A percentile compares a stretch with the other conserved stretches of the same genome.
Conservation (phyloP, 2,888 invertebrate species). For the Strigamia maritima region DNA sequence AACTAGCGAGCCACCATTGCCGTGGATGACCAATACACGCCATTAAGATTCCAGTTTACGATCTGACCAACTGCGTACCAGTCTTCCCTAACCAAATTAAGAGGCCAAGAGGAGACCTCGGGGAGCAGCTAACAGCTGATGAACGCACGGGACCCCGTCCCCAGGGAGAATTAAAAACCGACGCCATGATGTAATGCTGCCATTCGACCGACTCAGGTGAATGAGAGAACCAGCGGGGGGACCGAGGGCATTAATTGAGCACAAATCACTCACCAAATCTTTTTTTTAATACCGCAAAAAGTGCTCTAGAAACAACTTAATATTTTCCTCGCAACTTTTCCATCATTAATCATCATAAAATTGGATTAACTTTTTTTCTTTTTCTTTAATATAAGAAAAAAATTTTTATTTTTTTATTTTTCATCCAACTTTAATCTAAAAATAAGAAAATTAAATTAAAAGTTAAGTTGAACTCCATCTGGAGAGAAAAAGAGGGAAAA, state of each 20-base stretch:
- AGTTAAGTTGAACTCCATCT: background rate
- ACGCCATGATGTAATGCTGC: constrained; percentile 11
- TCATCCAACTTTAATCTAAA: background rate
- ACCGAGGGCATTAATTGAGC: background rate
- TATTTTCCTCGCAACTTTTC: background rate
- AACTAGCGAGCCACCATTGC: background rate
- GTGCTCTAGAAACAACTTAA: background rate
- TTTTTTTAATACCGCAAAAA: background rate
- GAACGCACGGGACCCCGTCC: background rate
- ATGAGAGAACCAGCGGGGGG: background rate
- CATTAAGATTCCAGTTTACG: constrained; percentile 15
- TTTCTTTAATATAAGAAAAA: background rate
- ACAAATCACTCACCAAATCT: background rate
- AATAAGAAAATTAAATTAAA: background rate
- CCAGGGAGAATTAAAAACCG: constrained; percentile 17
- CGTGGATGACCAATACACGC: constrained; percentile 1
- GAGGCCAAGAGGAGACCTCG: background rate
- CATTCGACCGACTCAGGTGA: constrained; percentile 11
- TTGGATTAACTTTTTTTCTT: background rate
- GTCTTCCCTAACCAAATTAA: background rate
- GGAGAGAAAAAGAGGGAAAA: background rate
- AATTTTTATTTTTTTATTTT: too few species aligned
- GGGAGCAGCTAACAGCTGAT: constrained; percentile 21
- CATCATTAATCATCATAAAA: background rate
- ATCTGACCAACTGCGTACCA: background rate